Evolutionary conservation across 2,888 invertebrate genomes (phyloP), one percentile per base, ranked within the genome.

Genomic region (Strigamia maritima): DNA sequence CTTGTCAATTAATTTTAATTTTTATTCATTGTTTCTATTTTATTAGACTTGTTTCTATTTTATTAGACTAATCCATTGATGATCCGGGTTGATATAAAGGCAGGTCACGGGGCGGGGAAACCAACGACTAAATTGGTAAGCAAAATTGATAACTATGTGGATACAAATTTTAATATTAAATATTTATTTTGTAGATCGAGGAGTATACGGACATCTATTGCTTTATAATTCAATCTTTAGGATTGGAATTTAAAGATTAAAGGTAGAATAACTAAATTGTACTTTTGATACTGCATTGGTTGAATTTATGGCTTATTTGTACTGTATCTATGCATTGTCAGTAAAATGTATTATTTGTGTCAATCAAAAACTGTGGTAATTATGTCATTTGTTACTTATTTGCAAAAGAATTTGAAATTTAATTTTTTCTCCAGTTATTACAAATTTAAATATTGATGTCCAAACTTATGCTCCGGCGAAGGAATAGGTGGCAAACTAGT

Each of bases 41-140:
- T n/a, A n/a, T n/a, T n/a, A n/a, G n/a, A n/a, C n/a, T n/a, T n/a
- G n/a, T 44, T 44, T 44, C 12, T 44, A 12, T 44, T n/a, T 24
- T 60, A 6, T 14, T 83, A 96, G 89, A 90, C 86, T 22, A 94
- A 94, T 83, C 98, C 98, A 1, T 86, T 99, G 82, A 87, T 99
- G 81, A 92, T 96, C 79, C 89, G 94, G 79, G 90, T 99, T 81
- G 98, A 99, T 85, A 95, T 94, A 80, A 95, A 97, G 87, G 94
- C 98, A 22, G 99, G 99, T 0, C 99, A 99, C 88, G 98, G 98
- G 74, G 91, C 92, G 81, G 98, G 98, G 40, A 99, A 98, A 86
- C 98, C 98, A 78, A 98, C 97, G 70, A 89, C 92, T 2, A 99
- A 99, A 90, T 88, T 93, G 84, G 95, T 95, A 86, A 89, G 87